Evolutionary conservation across 2,113 vertebrate species (phyloP), one percentile per base, ranked within the genome.

Genomic region (Odontophorus gujanensis): DNA sequence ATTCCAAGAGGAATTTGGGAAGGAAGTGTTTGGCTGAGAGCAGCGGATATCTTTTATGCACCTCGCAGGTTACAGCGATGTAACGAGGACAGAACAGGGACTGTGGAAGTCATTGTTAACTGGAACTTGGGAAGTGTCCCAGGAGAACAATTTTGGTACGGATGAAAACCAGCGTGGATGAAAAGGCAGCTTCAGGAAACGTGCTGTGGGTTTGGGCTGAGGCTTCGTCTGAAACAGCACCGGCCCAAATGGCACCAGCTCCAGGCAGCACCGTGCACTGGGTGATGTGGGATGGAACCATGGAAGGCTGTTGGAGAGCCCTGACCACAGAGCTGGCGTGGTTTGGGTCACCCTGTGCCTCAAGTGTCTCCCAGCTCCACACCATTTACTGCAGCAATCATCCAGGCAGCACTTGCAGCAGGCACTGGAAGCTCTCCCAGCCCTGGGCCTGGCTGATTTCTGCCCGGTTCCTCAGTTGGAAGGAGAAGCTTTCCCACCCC

Each of bases 111-210:
- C 82, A 18, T 21, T 76, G 13, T 61, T 93, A 62, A 6, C 36
- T 42, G 73, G 80, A 51, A 65, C 51, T 69, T 32, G 7, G 67
- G 7, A 86, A 26, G 26, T 3, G 13, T 81, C 40, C 69, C 80
- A 13, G 53, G 48, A 81, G 62, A 48, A 50, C 11, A 13, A 30
- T 63, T 47, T 47, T 81, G 48, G 43, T 24, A 28, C 42, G 55
- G 16, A 57, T 30, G 26, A 85, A 90, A 43, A 16, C 17, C 3
- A 63, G 6, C 2, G 4, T 1, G 0, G 0, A 6, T 59, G 63
- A 2, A 69, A 67, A 53, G 0, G 24, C 15, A 53, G 4, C 2
- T 42, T 15, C 72, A 51, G 73, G 61, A 77, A 73, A 62, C 30
- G 13, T 83, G 32, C 51, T 1, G 0, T 19, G 63, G 62, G 9